Conservation (phyloP, 2,888 invertebrate genomes). For the Coenonympha glycerion region DNA sequence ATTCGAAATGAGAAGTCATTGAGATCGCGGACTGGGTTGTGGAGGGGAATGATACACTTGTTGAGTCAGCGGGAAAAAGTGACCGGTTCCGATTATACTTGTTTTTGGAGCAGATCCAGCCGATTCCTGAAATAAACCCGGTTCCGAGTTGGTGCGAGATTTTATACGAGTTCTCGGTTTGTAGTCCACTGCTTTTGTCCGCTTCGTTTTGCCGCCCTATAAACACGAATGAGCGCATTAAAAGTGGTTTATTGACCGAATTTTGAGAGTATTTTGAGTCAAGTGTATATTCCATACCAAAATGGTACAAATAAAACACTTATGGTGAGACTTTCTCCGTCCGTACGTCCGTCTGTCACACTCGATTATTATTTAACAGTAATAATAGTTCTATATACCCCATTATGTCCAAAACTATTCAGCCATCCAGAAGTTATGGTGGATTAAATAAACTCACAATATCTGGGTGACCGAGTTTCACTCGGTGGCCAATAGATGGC, state of each 20-base stretch:
- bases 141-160: constrained; percentile 57
- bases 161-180: constrained; percentile 44
- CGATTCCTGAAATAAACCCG: constrained; percentile 64
- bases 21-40: constrained; percentile 5
- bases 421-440: no score
- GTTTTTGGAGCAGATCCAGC: constrained; percentile 71
- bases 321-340: no score
- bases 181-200: constrained; percentile 39
- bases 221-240: constrained; percentile 19
- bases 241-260: neutral
- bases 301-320: no score
- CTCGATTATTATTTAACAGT: no score
- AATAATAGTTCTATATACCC: no score
- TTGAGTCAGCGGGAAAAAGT: constrained; percentile 68
- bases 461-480: no score
- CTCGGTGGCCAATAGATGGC: no score
- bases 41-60: constrained; percentile 34
- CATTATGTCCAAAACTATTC: no score
- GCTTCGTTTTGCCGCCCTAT: constrained; percentile 23
- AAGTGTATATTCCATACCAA: neutral
- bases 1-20: constrained; percentile 20
- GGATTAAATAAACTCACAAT: no score
- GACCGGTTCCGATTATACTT: constrained; percentile 61
- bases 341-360: no score
- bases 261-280: no score